Conservation (phyloP, 2,888 invertebrate species). For the Mesoligia furuncula region DNA sequence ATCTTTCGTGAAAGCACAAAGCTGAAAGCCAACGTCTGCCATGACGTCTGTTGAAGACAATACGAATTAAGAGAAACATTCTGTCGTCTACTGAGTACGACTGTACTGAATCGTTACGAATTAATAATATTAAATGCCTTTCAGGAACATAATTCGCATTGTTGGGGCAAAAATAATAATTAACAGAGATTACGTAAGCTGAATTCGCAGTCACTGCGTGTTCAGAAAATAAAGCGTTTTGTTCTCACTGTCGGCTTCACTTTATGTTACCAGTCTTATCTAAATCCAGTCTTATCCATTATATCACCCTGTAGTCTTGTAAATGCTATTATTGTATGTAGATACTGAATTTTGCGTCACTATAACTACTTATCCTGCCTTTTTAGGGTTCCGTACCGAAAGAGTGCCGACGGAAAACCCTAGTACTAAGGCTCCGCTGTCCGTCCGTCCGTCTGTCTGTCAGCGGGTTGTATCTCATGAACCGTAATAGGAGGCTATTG, state of each 20-base stretch:
- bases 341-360: background rate
- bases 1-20: constrained; percentile 23
- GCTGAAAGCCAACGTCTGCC: constrained; percentile 5
- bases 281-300: constrained; percentile 5
- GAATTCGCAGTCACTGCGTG: constrained; percentile 16
- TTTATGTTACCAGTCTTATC: constrained; percentile 16
- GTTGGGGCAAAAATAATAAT: constrained; percentile 29
- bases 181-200: constrained; percentile 26
- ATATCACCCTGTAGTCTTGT: background rate
- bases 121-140: constrained; percentile 25
- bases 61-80: constrained; percentile 21
- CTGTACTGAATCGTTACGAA: constrained; percentile 18
- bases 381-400: too few species aligned
- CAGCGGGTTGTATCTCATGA: too few species aligned
- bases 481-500: too few species aligned
- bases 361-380: too few species aligned
- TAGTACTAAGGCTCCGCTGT: too few species aligned
- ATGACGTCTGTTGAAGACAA: background rate
- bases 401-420: too few species aligned
- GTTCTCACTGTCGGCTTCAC: constrained; percentile 6
- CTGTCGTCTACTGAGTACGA: background rate
- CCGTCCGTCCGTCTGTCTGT: too few species aligned
- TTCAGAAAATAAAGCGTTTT: constrained; percentile 29
- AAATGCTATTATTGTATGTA: background rate
- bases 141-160: constrained; percentile 22